Evolutionary conservation across 2,113 vertebrate species (phyloP), one percentile per base, ranked within the genome.

Genomic region (Rhynchomys soricoides): DNA sequence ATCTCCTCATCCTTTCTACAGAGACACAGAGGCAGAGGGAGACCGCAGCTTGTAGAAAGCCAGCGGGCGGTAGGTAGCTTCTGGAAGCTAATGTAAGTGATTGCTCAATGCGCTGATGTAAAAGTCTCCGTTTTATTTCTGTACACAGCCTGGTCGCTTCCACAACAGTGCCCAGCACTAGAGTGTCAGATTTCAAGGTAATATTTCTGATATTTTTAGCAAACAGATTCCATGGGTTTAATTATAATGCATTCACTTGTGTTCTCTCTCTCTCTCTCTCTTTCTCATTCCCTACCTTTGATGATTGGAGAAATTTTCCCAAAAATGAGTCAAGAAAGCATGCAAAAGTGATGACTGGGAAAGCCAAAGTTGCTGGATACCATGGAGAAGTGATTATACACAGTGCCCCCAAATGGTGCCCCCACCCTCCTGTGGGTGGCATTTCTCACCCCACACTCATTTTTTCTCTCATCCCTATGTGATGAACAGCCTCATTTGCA

Each of bases 121-220:
- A 57, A 55, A 57, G 91, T 93, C 81, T 50, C 75, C 11, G 90
- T 73, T 90, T 79, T 85, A 55, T 86, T 81, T 95, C 85, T 19
- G 1, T 59, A 40, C 92, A 74, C 68, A 83, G 50, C 43, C n/a
- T 73, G 75, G 73, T 64, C 21, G 48, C 37, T 66, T 94, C 66
- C 91, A 92, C 57, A 40, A 52, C 43, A 73, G 52, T 37, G 45
- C 83, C 83, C 50, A 64, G 81, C 45, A 34, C 37, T 24, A 3
- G 34, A 50, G 81, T 37, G n/a, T 93, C 87, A 43, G 12, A 85
- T 93, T 96, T 92, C 92, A 81, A 97, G 70, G 90, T 96, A 89
- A 88, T 64, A 48, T 43, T 93, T 93, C 78, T 66, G 93, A 57
- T 90, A 93, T 88, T 94, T 93, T 92, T 86, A 92, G 93, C 93